phyloP scores from a whole-genome alignment of 2,888 invertebrate species.

The Drosophila putrida region DNA sequence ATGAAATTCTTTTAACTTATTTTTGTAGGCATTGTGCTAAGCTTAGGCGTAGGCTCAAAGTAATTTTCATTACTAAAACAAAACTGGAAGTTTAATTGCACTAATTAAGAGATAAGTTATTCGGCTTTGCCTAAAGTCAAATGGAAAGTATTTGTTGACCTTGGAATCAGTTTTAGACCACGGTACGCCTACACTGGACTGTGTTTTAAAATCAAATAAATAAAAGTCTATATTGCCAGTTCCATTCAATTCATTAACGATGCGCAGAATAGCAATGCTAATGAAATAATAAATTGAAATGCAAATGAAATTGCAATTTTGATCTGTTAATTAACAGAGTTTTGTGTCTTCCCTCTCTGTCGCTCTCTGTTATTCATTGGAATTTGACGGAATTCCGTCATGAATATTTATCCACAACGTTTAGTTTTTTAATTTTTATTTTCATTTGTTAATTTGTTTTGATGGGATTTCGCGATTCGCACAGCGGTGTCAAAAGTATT shows the following conservation, averaged over 20 bases:
- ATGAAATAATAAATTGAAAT: constrained; percentile 44
- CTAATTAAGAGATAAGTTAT: neutral
- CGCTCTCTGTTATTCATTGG: constrained; percentile 1
- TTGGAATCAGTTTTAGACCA: neutral
- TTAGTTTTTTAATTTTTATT: constrained; percentile 14
- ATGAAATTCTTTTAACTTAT: no score
- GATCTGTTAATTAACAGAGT: constrained; percentile 59
- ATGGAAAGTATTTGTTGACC: constrained; percentile 2
- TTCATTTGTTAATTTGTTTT: constrained; percentile 62
- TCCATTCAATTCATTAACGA: constrained; percentile 8
- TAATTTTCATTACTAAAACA: neutral
- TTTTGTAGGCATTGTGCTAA: neutral
- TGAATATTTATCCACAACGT: constrained; percentile 63
- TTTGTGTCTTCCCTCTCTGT: constrained; percentile 5
- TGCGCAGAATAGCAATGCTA: constrained; percentile 14
- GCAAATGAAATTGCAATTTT: constrained; percentile 63
- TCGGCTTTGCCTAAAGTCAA: neutral
- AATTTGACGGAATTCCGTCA: constrained; percentile 53
- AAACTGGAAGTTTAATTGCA: no score
- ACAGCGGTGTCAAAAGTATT: constrained; percentile 42
- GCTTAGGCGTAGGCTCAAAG: neutral
- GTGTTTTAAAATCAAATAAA: neutral
- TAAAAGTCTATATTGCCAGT: constrained; percentile 1
- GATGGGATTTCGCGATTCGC: constrained; percentile 44
- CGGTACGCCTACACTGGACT: constrained; percentile 2